Base-by-base conservation (phyloP, 2,888 invertebrate genomes). In the Lasioglossum calceatum region DNA sequence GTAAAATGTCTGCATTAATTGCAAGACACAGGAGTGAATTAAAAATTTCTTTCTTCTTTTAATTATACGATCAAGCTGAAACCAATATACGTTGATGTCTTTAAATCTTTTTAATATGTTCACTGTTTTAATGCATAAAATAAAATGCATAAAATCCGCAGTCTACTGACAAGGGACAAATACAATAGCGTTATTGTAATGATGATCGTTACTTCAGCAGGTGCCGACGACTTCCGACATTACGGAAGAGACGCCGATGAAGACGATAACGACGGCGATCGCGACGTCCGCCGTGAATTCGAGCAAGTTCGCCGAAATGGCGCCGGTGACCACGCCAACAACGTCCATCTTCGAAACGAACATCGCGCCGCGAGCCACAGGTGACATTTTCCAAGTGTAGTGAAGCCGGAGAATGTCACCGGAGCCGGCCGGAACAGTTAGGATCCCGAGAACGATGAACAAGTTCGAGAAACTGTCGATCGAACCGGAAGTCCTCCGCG, bases 151-250 rank as follows among this genome's bases (percentile, higher is more conserved):
- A 4, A 36, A 36, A 36, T 36, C 36, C 36, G 36, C 36, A 36
- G 36, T 36, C 36, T 4, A 36, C 4, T 36, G 36, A 36, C 4
- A 36, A 36, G 36, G 44, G 12, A 44, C 44, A 44, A 44, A 14
- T 14, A 44, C 3, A 42, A 47, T 47, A 16, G 47, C 47, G 67
- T 32, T 67, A 67, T 36, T 19, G 61, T 64, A 64, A 67, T 67
- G 23, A 8, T 23, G 19, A 32, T 36, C 32, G 67, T 32, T 10
- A 77, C 16, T 71, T 19, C 82, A 94, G 93, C 93, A 95, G 92
- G 91, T 94, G 84, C 94, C 95, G 88, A 93, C 94, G 64, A 94
- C 94, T 77, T 94, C 94, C 39, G 92, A 92, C 42, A 84, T 89
- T n/a, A 87, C 88, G 44, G 89, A 92, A 39, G 89, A 88, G 50